Evolutionary conservation across 1,140 invertebrate species (phyloP).

Genomic region (Episyrphus balteatus): DNA sequence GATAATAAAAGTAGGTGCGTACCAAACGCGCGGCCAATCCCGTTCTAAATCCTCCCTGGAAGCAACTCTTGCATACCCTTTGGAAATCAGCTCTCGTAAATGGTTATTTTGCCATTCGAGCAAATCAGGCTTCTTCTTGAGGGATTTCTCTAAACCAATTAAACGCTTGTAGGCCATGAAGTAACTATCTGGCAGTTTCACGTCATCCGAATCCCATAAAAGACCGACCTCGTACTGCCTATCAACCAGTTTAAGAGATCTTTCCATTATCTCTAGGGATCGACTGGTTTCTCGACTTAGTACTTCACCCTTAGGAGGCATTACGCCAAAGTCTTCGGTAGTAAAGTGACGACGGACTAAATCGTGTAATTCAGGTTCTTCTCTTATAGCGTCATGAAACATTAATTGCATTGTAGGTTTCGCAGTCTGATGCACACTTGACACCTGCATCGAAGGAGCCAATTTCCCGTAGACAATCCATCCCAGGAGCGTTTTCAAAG

Average conservation of each 20-base stretch:
- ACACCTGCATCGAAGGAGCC: too few relatives aligned
- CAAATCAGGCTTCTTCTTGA: not conserved
- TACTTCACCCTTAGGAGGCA: too few relatives aligned
- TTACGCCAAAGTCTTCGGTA: too few relatives aligned
- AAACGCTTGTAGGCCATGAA: conserved; percentile 2
- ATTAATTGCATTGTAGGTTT: too few relatives aligned
- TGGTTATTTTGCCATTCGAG: not conserved
- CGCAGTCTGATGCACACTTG: too few relatives aligned
- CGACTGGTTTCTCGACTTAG: too few relatives aligned
- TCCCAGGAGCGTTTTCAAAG: too few relatives aligned
- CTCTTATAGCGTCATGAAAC: too few relatives aligned
- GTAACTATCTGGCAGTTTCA: conserved; percentile 1
- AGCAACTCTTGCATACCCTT: not conserved
- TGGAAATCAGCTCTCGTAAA: not conserved
- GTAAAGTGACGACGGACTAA: too few relatives aligned
- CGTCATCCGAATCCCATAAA: conserved; percentile 3
- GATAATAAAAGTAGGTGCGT: conserved; percentile 18
- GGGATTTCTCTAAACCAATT: not conserved
- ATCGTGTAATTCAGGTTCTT: too few relatives aligned
- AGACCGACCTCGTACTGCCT: conserved; percentile 3
- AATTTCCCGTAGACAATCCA: too few relatives aligned
- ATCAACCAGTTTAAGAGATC: not conserved
- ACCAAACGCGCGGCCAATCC: conserved; percentile 6
- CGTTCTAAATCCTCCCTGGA: not conserved
- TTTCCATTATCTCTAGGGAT: too few relatives aligned